Base-by-base conservation (phyloP, 92 coral and sea anemone genomes). In the Siderastrea siderea region DNA sequence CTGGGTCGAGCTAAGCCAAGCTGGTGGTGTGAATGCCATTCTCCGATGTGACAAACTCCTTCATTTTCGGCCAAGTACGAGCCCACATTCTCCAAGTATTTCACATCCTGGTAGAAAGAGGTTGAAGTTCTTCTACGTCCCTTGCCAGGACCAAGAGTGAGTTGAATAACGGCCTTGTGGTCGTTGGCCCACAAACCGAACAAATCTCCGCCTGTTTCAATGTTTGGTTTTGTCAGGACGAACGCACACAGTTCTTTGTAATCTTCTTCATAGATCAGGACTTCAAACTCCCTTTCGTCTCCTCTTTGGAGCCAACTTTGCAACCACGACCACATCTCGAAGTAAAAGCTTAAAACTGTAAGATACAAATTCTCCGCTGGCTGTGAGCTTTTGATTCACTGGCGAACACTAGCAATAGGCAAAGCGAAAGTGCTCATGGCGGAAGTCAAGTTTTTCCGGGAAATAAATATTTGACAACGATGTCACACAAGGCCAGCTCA, bases 11-110 rank as follows among this genome's bases (percentile, higher is more conserved):
- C 90, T 80, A 96, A 65, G 45, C 82, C 91, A 13, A 87, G 90
- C 53, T 83, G 93, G 71, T 96, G 99, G 78, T 96, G 99, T 4
- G 99, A 96, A 87, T 96, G 99, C 99, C 99, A 96, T 80, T 96
- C 98, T n/a, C 99, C 99, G 57, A 96, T 94, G 86, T 96, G 95
- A 50, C 99, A 96, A 60, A 96, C 77, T 61, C 98, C 98, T 72
- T 96, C 94, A 2, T 72, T 63, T 7, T 66, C 60, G 3, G 99
- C 94, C 75, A 96, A 69, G 45, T 76, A 71, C 47, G 88, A 66
- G 38, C 98, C 96, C 26, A 92, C 94, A 1, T 74, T 80, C 45
- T 82, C 91, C 16, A 96, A 94, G 86, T 96, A 94, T 13, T 74
- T 83, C 7, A 91, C 83, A 81, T 96, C 99, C 84, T 96, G 99